Evolutionary conservation across 2,888 invertebrate genomes (phyloP), one percentile per base, ranked within the genome.

Genomic region (Hirtodrosophila cameraria): DNA sequence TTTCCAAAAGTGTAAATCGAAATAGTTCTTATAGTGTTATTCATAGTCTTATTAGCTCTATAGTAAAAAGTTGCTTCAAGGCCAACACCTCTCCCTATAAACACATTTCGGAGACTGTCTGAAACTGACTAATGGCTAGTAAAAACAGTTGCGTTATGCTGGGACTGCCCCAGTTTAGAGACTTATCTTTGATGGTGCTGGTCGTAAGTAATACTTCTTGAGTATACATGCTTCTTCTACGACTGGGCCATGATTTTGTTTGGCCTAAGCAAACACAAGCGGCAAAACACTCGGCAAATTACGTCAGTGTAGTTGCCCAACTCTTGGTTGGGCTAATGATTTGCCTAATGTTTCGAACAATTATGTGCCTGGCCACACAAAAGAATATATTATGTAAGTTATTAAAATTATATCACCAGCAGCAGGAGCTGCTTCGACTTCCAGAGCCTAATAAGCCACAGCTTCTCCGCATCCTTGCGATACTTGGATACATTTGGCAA

Each of bases 281-380:
- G 45, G 16, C 28, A 54, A 43, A 73, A 50, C 52, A 59, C 62
- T 60, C 46, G 38, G 13, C 49, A 58, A 73, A 64, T 72, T 68
- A 69, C 69, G 72, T 69, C 72, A 72, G 48, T n/a, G n/a, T 30
- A 9, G 50, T 20, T 20, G 9, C 33, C 15, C n/a, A 16, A 4
- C 28, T 5, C 39, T 13, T n/a, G 16, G 18, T 54, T 60, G 54
- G 69, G 73, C 84, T 80, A 83, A 80, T 80, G 79, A 80, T 83
- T 80, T 77, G 79, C 79, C 84, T 80, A 80, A 80, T 80, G 79
- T 83, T 80, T 83, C 81, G 80, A 80, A 80, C 79, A 80, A 80
- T 80, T 80, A 80, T 80, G 79, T 83, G 81, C 63, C 73, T 62
- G 75, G 63, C 62, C 72, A 62, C 77, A 80, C 79, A 80, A 80